Evolutionary conservation across 53 echinoderm and acorn worm genomes (phyloP).

Genomic region (Hippasteria phrygiana): DNA sequence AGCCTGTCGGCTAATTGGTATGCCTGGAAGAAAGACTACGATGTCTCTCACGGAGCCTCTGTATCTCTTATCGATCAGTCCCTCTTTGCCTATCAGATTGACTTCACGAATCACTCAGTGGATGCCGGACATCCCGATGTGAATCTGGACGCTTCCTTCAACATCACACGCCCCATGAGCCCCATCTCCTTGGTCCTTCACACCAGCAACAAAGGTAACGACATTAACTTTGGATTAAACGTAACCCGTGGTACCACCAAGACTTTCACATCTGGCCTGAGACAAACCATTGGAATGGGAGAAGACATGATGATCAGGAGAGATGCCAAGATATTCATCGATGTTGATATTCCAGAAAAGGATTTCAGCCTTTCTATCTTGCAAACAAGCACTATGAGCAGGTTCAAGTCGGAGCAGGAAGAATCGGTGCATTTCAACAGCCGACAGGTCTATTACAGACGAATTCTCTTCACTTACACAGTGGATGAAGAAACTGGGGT

Average conservation of each 20-base stretch:
- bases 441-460: background rate
- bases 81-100: constrained; percentile 32
- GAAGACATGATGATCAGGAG: background rate
- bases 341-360: constrained; percentile 23
- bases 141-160: constrained; percentile 30
- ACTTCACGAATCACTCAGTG: background rate
- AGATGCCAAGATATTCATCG: background rate
- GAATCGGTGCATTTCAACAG: background rate
- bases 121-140: background rate
- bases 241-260: constrained; percentile 25
- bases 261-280: constrained; percentile 10
- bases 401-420: background rate
- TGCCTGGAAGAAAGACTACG: constrained; percentile 19
- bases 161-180: constrained; percentile 36
- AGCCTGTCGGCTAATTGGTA: constrained; percentile 34
- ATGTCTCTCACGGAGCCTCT: constrained; percentile 29
- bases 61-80: constrained; percentile 31
- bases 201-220: background rate
- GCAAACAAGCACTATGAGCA: too few species aligned
- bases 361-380: background rate
- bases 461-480: background rate
- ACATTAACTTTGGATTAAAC: background rate
- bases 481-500: background rate
- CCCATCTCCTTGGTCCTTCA: constrained; percentile 7
- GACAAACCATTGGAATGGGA: background rate